Evolutionary conservation across 2,797 vertebrate species (phyloP).

Genomic region (Poecilia picta): DNA sequence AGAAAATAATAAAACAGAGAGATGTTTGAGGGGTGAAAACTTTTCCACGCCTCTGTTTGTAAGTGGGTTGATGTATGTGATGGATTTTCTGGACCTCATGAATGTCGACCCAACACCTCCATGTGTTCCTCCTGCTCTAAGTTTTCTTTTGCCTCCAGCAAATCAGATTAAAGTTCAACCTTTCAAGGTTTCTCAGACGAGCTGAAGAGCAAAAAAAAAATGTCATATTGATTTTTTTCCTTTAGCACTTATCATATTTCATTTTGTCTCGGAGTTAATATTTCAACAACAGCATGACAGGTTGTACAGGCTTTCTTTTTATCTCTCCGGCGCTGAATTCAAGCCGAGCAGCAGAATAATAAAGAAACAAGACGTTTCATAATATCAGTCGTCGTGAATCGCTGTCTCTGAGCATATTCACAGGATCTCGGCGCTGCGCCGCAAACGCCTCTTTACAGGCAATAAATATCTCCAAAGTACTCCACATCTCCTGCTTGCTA

Average conservation of each 20-base stretch:
- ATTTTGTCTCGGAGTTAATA: conserved; percentile 50
- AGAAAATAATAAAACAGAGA: not conserved
- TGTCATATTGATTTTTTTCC: conserved; percentile 46
- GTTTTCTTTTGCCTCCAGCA: conserved; percentile 9
- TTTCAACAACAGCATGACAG: conserved; percentile 50
- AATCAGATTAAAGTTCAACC: not conserved
- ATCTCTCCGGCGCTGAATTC: conserved; percentile 52
- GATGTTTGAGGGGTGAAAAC: not conserved
- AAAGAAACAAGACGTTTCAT: conserved; percentile 41
- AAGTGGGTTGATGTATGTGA: not conserved
- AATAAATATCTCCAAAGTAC: conserved; percentile 60
- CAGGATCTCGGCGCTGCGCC: conserved; percentile 40
- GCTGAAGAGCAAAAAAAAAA: conserved; percentile 7
- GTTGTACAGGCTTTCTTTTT: conserved; percentile 43
- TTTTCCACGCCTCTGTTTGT: not conserved
- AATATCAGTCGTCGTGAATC: conserved; percentile 58
- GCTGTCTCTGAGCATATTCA: conserved; percentile 42
- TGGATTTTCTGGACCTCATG: not conserved
- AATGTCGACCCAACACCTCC: conserved; percentile 10
- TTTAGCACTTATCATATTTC: conserved; percentile 41
- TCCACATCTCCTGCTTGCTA: conserved; percentile 30
- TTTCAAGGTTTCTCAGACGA: conserved; percentile 34
- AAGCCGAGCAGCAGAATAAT: conserved; percentile 41
- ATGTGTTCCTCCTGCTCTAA: not conserved
- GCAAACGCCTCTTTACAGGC: conserved; percentile 45